Evolutionary conservation across 2,888 invertebrate genomes (phyloP).

Genomic region (Andrena haemorrhoa): DNA sequence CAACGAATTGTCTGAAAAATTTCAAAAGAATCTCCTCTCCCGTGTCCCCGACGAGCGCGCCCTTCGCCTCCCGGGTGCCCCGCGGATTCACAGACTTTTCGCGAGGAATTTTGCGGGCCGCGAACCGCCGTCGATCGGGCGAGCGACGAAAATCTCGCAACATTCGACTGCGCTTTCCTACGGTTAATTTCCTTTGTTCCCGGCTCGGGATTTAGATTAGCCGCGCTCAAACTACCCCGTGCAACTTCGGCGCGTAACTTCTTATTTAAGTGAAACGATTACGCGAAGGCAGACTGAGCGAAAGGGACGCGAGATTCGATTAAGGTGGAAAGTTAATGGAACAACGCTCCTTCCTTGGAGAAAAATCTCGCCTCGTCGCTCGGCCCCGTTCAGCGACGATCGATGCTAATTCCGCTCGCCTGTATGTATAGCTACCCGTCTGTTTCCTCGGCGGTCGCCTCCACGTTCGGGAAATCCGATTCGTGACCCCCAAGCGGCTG

Average conservation of each 20-base stretch:
- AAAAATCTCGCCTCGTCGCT: not conserved
- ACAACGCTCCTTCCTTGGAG: conserved; percentile 33
- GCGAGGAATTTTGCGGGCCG: conserved; percentile 15
- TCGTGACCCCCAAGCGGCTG: not conserved
- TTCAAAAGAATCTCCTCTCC: conserved; percentile 39
- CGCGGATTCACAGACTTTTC: conserved; percentile 7
- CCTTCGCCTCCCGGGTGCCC: not conserved
- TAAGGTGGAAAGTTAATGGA: conserved; percentile 31
- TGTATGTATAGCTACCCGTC: conserved; percentile 11
- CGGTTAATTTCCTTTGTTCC: not conserved
- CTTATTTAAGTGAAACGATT: not conserved
- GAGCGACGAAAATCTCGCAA: not conserved
- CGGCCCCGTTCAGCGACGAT: not conserved
- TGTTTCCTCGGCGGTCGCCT: not conserved
- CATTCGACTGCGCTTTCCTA: too few species aligned
- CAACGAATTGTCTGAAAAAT: conserved; percentile 61
- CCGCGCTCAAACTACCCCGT: not conserved
- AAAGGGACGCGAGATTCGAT: conserved; percentile 33
- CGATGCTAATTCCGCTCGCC: not conserved
- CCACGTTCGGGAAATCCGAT: conserved; percentile 32
- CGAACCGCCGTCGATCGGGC: not conserved
- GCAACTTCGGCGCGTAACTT: not conserved
- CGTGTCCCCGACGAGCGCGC: not conserved
- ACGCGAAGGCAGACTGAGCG: conserved; percentile 10
- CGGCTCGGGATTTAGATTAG: not conserved